phyloP scores from a whole-genome alignment of 1,140 invertebrate genomes.

The Holotrichia oblita region DNA sequence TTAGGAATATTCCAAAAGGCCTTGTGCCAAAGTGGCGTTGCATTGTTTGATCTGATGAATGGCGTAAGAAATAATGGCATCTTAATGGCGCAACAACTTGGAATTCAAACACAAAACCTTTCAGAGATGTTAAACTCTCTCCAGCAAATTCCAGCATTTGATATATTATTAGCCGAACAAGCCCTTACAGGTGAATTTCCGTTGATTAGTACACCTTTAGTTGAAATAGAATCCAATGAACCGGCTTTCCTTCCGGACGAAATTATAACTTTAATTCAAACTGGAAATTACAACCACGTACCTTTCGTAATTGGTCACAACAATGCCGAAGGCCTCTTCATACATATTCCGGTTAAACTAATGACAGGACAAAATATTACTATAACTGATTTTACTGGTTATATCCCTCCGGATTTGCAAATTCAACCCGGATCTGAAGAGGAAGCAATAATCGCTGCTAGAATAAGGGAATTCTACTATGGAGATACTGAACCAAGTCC shows the following conservation, averaged over 20 bases:
- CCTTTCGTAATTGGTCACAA: not conserved
- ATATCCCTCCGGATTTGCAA: slow-evolving; percentile 60
- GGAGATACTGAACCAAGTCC: slow-evolving; percentile 60
- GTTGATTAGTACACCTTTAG: not conserved
- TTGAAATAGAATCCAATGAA: slow-evolving; percentile 42
- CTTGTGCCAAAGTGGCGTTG: not conserved
- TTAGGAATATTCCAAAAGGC: not conserved
- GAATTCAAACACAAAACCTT: not conserved
- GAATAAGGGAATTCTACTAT: slow-evolving; percentile 66
- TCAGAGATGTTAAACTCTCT: not conserved
- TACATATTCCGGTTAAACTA: not conserved
- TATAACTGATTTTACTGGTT: slow-evolving; percentile 38
- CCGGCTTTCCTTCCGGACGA: not conserved
- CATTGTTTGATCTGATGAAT: not conserved
- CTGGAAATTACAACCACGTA: slow-evolving; percentile 7
- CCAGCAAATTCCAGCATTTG: not conserved
- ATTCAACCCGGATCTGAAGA: slow-evolving; percentile 61
- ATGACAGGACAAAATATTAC: slow-evolving; percentile 6
- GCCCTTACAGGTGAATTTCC: not conserved
- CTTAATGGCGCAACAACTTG: not conserved
- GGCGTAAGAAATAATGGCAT: not conserved
- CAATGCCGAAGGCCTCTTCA: not conserved
- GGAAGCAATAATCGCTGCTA: slow-evolving; percentile 59
- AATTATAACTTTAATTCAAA: not conserved
- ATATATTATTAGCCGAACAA: not conserved